Base-by-base conservation (phyloP, 92 coral and sea anemone species). In the Zoanthus sociatus region DNA sequence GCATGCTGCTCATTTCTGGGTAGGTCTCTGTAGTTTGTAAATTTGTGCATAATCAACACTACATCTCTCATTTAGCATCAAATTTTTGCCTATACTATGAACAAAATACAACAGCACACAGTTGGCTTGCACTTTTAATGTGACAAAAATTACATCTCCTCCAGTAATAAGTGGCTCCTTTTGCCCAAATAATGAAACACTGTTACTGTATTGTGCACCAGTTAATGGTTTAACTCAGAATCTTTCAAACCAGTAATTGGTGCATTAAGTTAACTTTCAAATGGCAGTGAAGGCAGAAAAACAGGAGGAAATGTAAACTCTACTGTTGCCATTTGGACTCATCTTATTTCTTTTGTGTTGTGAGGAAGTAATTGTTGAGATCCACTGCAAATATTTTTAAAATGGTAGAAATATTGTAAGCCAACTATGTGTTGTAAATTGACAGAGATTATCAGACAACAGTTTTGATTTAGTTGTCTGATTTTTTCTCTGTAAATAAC, bases 401-500 rank as follows among this genome's bases (percentile, higher is more conserved):
- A 42, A 32, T 20, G 26, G 9, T 30, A 56, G 9, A 78, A n/a
- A 14, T 79, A 50, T 67, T 66, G 55, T 63, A 50, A 79, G 84
- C 73, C 84, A 79, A 66, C 84, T 61, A 11, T 79, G 84, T 79
- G 32, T 45, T 79, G 58, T 78, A 44, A 37, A 13, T 37, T 61
- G 55, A n/a, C 73, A 63, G 84, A 79, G 84, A 79, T n/a, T 60
- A 5, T 45, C 84, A 9, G 84, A 31, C 72, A 63, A 63, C 20
- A 37, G 14, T 33, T 37, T 58, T 53, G 16, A 0, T 55, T 9
- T 55, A 17, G 71, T 78, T 58, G 83, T 60, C 84, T 79, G 84
- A 63, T 42, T 46, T 63, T 47, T 79, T 79, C 84, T 79, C 84
- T 79, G 84, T 20, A 9, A 61, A 79, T 72, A 32, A 42, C 84